Conservation (phyloP, 2,888 invertebrate genomes). For the Dynastes hyllus region DNA sequence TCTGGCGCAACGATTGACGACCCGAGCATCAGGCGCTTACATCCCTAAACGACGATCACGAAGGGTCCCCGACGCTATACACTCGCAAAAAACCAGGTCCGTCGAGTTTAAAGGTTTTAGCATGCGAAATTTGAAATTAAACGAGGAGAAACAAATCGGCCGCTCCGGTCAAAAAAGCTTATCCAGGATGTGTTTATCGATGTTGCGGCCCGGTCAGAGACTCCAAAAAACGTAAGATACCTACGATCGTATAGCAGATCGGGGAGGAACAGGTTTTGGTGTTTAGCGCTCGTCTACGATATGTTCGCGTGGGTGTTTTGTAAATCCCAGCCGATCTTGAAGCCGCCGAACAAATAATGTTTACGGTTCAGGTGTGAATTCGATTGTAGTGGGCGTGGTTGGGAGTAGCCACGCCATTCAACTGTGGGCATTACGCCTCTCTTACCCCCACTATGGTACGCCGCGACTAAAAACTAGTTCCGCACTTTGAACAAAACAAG, state of each 20-base stretch:
- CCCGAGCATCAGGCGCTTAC: conserved; percentile 28
- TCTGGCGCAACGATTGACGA: conserved; percentile 58
- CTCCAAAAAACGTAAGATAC: conserved; percentile 10
- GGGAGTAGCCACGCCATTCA: conserved; percentile 65
- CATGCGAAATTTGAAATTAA: conserved; percentile 41
- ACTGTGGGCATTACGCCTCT: conserved; percentile 66
- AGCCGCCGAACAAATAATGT: conserved; percentile 65
- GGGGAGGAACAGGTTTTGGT: conserved; percentile 43
- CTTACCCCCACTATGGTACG: conserved; percentile 62
- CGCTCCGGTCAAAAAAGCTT: conserved; percentile 14
- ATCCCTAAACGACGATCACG: conserved; percentile 32
- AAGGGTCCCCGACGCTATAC: conserved; percentile 17
- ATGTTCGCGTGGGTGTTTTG: conserved; percentile 52
- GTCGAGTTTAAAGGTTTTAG: conserved; percentile 27
- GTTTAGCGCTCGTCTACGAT: conserved; percentile 34
- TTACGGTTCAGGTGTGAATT: conserved; percentile 69
- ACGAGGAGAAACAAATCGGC: conserved; percentile 13
- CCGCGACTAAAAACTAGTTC: conserved; percentile 64
- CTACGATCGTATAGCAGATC: not conserved
- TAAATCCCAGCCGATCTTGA: conserved; percentile 59
- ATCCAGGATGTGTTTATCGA: not conserved
- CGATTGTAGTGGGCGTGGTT: conserved; percentile 69
- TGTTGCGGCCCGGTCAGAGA: not conserved
- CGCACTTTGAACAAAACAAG: conserved; percentile 52
- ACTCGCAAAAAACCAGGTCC: conserved; percentile 31